Evolutionary conservation across 2,888 invertebrate genomes (phyloP).

Genomic region (Crossocerus cetratus): DNA sequence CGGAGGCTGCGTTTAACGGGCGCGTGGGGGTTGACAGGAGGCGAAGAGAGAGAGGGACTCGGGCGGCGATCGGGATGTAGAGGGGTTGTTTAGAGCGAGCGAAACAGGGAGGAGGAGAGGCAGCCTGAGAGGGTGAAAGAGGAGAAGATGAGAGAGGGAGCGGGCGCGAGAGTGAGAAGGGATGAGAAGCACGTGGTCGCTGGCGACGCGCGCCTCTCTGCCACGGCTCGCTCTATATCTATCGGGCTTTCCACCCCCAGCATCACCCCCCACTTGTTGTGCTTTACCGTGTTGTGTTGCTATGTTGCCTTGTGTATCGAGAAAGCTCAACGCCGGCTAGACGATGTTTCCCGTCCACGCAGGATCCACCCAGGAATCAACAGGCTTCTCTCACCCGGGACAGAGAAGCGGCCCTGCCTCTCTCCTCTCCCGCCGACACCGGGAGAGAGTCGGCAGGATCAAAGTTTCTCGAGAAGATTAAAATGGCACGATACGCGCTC

Average conservation of each 20-base stretch:
- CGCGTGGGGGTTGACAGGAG: constrained; percentile 55
- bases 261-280: constrained; percentile 76
- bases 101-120: constrained; percentile 45
- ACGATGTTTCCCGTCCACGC: constrained; percentile 71
- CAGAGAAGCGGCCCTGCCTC: background rate
- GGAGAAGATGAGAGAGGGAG: constrained; percentile 30
- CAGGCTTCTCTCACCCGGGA: constrained; percentile 63
- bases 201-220: constrained; percentile 74
- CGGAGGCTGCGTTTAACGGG: constrained; percentile 52
- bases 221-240: constrained; percentile 68
- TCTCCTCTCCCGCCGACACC: background rate
- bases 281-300: constrained; percentile 76
- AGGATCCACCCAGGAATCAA: constrained; percentile 66
- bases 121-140: constrained; percentile 49
- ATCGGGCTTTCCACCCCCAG: constrained; percentile 71
- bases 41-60: constrained; percentile 52
- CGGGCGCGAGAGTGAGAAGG: constrained; percentile 38
- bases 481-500: constrained; percentile 40
- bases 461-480: constrained; percentile 44
- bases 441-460: constrained; percentile 14
- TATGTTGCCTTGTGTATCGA: constrained; percentile 76
- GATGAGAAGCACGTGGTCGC: constrained; percentile 70
- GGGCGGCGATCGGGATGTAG: constrained; percentile 55
- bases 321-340: constrained; percentile 77
- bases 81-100: constrained; percentile 71